Evolutionary conservation across 53 echinoderm and acorn worm species (phyloP).

Genomic region (Arbacia lixula): DNA sequence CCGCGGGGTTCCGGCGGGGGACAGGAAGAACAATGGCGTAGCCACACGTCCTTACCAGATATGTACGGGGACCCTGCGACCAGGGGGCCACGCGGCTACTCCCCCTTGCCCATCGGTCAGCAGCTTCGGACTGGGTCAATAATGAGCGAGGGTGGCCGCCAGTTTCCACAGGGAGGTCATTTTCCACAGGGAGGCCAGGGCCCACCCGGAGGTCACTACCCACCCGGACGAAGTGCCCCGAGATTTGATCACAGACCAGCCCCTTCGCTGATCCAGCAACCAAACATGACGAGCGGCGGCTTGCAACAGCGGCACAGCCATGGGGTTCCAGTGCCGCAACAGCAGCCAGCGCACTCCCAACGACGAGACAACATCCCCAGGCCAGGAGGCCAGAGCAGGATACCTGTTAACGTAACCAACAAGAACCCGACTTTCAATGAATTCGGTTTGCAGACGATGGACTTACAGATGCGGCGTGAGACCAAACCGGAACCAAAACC

Average conservation of each 20-base stretch:
- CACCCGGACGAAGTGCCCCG: background rate
- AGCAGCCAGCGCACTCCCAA: too few species aligned
- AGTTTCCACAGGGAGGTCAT: background rate
- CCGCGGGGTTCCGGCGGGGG: too few species aligned
- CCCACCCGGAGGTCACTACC: background rate
- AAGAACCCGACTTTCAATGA: too few species aligned
- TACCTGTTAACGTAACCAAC: too few species aligned
- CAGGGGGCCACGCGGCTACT: background rate
- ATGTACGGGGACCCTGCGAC: constrained; percentile 2
- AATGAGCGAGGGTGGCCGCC: background rate
- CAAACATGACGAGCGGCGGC: too few species aligned
- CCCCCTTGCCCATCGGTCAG: background rate
- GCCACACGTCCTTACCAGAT: constrained; percentile 22
- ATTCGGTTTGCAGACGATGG: background rate
- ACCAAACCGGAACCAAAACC: background rate
- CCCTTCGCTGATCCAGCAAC: background rate
- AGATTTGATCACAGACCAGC: background rate
- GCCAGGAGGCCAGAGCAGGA: too few species aligned
- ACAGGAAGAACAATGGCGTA: too few species aligned
- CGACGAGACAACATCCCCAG: too few species aligned
- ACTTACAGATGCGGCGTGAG: background rate
- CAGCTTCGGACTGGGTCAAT: background rate
- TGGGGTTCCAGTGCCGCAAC: too few species aligned
- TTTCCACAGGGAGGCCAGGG: background rate
- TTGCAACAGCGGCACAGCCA: too few species aligned